Conservation (phyloP, 2,113 vertebrate species). For the Motacilla alba region DNA sequence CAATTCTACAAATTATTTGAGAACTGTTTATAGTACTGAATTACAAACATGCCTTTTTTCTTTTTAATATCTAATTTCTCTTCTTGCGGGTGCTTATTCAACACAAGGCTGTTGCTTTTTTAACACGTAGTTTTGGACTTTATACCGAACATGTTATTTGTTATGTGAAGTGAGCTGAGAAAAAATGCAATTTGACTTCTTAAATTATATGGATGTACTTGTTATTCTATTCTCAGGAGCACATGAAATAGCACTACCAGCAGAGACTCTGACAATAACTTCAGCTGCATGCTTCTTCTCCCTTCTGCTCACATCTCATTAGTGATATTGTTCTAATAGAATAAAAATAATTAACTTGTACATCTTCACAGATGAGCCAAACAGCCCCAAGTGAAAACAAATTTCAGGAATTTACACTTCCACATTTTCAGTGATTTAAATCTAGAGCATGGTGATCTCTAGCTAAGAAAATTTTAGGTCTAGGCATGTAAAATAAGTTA, state of each 20-base stretch:
- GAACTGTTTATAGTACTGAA: background rate
- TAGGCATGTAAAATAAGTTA: background rate
- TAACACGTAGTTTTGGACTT: background rate
- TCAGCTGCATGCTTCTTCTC: background rate
- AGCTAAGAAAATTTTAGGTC: background rate
- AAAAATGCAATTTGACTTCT: background rate
- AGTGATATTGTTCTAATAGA: slow-evolving; percentile 4
- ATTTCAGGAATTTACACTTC: background rate
- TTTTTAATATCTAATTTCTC: background rate
- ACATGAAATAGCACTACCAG: background rate
- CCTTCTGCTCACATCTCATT: background rate
- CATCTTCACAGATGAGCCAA: background rate
- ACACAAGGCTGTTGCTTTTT: background rate
- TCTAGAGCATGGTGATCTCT: background rate
- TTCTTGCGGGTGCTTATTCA: background rate
- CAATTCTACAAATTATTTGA: background rate
- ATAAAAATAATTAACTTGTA: slow-evolving; percentile 46
- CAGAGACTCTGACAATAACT: background rate
- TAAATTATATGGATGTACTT: background rate
- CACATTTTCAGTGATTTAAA: slow-evolving; percentile 7
- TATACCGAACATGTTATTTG: background rate
- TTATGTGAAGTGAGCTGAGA: background rate
- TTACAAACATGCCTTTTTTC: background rate
- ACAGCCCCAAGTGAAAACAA: background rate
- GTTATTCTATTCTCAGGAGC: background rate